Conservation (phyloP, 2,113 vertebrate species). For the Grantiella picta region DNA sequence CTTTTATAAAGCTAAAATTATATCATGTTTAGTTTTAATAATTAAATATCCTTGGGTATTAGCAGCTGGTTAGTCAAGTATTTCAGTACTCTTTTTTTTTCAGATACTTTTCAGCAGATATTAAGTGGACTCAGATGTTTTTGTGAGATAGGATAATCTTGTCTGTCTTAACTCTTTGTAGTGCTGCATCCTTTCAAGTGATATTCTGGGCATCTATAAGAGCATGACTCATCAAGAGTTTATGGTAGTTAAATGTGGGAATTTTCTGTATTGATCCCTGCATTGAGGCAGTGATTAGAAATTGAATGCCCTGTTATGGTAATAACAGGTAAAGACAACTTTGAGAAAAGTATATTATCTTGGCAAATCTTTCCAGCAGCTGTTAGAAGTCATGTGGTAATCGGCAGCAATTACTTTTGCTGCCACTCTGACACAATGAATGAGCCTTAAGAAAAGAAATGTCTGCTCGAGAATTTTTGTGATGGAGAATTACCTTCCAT, state of each 20-base stretch:
- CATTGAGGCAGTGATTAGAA: background rate
- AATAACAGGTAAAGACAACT: background rate
- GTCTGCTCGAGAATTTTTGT: background rate
- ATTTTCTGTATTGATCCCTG: background rate
- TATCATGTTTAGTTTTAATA: constrained; percentile 36
- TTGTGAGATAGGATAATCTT: background rate
- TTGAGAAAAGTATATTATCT: background rate
- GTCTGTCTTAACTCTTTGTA: background rate
- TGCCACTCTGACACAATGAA: background rate
- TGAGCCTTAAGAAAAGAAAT: background rate
- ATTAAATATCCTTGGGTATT: constrained; percentile 46
- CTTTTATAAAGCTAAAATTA: constrained; percentile 47
- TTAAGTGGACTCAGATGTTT: background rate
- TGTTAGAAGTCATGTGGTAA: background rate
- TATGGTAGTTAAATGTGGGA: background rate
- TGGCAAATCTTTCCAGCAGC: background rate
- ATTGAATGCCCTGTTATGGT: background rate
- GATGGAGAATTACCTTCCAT: background rate
- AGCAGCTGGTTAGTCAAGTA: constrained; percentile 1
- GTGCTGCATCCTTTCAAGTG: background rate
- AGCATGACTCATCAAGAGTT: background rate
- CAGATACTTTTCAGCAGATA: background rate
- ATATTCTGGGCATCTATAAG: rapidly evolving
- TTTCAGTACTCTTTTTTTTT: background rate
- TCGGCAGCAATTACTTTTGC: background rate